These are phyloP conservation scores for Drosophila cognata DNA, from an alignment of 2,888 invertebrate species.

Conservation along the genomic window DNA sequence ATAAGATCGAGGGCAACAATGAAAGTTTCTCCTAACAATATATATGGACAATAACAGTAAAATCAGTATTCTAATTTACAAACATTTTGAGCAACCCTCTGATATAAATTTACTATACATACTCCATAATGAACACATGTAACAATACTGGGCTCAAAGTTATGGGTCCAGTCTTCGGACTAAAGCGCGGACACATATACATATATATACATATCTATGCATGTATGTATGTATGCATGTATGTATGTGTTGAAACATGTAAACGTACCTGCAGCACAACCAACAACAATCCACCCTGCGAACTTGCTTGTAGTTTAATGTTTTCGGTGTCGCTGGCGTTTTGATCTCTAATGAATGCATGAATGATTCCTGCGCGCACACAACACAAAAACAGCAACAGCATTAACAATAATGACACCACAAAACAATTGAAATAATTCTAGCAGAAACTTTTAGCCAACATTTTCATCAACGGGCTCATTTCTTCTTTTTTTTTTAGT, in stretches of 20 bases:
- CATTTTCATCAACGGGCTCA: slow-evolving; percentile 46
- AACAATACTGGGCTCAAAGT: slow-evolving; percentile 46
- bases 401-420: slow-evolving; percentile 75
- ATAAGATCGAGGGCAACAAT: slow-evolving; percentile 42
- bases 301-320: slow-evolving; percentile 32
- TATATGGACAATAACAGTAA: background rate
- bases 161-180: slow-evolving; percentile 30
- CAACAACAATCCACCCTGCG: slow-evolving; percentile 34
- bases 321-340: slow-evolving; percentile 57
- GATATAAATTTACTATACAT: background rate
- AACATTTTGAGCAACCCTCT: slow-evolving; percentile 18
- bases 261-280: slow-evolving; percentile 8
- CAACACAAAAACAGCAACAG: slow-evolving; percentile 24
- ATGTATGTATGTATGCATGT: background rate
- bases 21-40: slow-evolving; percentile 5
- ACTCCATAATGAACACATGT: slow-evolving; percentile 11
- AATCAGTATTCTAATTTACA: background rate
- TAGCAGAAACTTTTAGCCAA: slow-evolving; percentile 72
- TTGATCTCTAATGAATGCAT: slow-evolving; percentile 75
- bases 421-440: slow-evolving; percentile 79
- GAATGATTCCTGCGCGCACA: slow-evolving; percentile 70
- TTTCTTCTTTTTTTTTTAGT: slow-evolving; percentile 45
- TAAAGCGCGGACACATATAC: slow-evolving; percentile 9
- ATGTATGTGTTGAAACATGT: background rate
- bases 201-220: background rate